Conservation (phyloP, 2,113 vertebrate species). For the Phasianus colchicus region DNA sequence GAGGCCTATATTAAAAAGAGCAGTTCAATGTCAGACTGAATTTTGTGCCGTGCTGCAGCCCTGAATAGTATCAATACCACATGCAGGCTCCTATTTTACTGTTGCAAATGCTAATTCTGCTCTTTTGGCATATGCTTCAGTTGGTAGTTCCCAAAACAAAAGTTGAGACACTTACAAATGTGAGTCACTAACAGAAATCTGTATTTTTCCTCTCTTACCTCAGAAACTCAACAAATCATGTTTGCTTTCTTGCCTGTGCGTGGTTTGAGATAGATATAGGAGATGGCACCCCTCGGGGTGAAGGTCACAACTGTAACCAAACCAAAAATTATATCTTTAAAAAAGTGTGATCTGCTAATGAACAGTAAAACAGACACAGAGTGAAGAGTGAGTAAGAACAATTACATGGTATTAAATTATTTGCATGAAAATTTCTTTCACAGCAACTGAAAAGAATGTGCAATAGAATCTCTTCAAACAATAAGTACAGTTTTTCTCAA, state of each 20-base stretch:
- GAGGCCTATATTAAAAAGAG: neutral
- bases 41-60: neutral
- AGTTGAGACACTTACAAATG: neutral
- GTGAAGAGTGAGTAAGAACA: neutral
- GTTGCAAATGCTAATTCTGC: neutral
- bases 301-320: neutral
- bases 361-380: neutral
- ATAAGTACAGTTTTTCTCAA: neutral
- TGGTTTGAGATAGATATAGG: neutral
- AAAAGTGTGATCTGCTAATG: neutral
- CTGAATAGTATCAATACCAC: neutral
- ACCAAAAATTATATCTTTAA: neutral
- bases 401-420: neutral
- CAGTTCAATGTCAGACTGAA: neutral
- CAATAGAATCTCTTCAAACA: neutral
- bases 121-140: constrained; percentile 33
- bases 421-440: neutral
- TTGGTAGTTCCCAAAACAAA: neutral
- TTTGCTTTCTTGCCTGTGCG: neutral
- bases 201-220: neutral
- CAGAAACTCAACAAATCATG: neutral
- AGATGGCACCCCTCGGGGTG: neutral
- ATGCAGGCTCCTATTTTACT: neutral
- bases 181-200: neutral
- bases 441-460: neutral